A percentile compares a stretch with the other conserved stretches of the same genome.
phyloP scores from a whole-genome alignment of 2,113 vertebrate genomes.

The Grus americana region DNA sequence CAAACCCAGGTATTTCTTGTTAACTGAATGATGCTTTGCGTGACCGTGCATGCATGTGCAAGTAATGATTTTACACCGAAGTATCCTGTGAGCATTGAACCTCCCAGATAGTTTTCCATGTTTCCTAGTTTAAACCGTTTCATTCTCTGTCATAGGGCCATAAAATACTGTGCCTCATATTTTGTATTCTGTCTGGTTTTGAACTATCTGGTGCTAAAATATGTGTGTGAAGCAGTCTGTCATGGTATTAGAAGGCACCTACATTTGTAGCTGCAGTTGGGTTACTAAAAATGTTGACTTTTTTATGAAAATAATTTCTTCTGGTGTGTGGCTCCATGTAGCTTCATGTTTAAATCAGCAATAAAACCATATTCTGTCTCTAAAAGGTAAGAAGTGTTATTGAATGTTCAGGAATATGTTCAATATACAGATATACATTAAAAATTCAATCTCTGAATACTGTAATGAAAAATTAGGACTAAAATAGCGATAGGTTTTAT shows the following conservation, averaged over 20 bases:
- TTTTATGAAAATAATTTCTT: not conserved
- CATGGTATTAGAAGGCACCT: not conserved
- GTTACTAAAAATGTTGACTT: not conserved
- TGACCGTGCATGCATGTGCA: rapidly evolving
- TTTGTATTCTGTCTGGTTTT: not conserved
- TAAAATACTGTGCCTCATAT: not conserved
- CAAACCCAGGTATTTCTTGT: not conserved
- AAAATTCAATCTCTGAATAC: not conserved
- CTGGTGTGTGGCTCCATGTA: not conserved
- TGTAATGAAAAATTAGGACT: not conserved
- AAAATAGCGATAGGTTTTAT: not conserved
- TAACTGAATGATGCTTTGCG: not conserved
- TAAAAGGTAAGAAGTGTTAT: not conserved
- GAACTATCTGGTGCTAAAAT: not conserved
- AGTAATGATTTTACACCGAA: not conserved
- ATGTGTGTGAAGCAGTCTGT: not conserved
- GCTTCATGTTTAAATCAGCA: not conserved
- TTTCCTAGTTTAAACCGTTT: not conserved
- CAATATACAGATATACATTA: not conserved
- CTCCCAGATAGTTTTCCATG: not conserved
- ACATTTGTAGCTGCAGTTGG: not conserved
- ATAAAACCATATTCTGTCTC: not conserved
- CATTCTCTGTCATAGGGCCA: not conserved
- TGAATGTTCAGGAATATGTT: slow-evolving; percentile 4
- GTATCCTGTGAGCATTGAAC: not conserved